Evolutionary conservation across 2,797 vertebrate genomes (phyloP).

Genomic region (Gobio occitaniae): DNA sequence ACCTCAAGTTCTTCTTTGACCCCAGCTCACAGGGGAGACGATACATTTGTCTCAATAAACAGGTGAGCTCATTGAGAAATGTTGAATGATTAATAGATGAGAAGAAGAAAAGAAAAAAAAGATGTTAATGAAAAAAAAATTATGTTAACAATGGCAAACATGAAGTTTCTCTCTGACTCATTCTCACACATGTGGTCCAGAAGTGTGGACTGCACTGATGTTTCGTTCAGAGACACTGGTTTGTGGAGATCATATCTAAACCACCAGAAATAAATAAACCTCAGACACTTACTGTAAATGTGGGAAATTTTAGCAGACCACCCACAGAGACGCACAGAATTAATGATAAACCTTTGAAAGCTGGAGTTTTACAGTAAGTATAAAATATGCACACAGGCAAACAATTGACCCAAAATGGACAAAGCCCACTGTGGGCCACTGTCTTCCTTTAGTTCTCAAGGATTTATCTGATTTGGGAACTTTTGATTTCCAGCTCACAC

Average conservation of each 20-base stretch:
- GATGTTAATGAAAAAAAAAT: too few species aligned
- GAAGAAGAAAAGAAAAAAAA: neutral
- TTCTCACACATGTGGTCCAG: constrained; percentile 52
- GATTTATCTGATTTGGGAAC: constrained; percentile 18
- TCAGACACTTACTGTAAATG: constrained; percentile 52
- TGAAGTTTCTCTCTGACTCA: constrained; percentile 63
- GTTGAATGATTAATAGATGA: constrained; percentile 18
- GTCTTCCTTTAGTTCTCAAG: neutral
- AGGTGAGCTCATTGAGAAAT: neutral
- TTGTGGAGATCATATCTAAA: constrained; percentile 55
- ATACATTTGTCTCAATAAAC: too few species aligned
- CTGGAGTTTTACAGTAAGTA: constrained; percentile 4
- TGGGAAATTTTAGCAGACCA: constrained; percentile 36
- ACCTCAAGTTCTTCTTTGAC: constrained; percentile 38
- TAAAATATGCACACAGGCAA: neutral
- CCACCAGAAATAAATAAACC: constrained; percentile 33
- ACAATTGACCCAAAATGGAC: neutral
- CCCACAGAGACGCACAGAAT: constrained; percentile 22
- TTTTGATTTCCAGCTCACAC: constrained; percentile 39
- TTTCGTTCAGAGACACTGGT: constrained; percentile 31
- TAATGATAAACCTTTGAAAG: constrained; percentile 16
- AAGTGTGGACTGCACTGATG: constrained; percentile 47
- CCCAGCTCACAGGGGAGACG: constrained; percentile 25
- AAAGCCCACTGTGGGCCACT: neutral
- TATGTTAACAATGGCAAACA: constrained; percentile 33